These are phyloP conservation scores for Macaria liturata DNA, from an alignment of 2,888 invertebrate species.

Conservation along the genomic window DNA sequence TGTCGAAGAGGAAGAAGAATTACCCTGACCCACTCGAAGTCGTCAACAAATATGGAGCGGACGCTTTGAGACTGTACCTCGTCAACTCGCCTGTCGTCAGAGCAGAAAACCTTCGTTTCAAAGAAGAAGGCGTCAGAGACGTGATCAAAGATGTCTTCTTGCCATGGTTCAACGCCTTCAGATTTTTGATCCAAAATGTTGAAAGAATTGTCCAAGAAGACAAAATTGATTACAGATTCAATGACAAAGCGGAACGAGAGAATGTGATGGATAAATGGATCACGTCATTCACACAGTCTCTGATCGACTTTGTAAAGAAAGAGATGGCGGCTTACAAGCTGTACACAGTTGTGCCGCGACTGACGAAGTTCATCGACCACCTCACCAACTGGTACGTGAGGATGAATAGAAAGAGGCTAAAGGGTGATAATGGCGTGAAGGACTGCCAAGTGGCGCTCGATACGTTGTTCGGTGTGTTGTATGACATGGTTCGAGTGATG, in stretches of 20 bases:
- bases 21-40: conserved; percentile 98
- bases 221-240: conserved; percentile 78
- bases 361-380: conserved; percentile 98
- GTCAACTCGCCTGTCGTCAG: conserved; percentile 99
- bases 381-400: conserved; percentile 99
- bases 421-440: conserved; percentile 92
- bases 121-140: conserved; percentile 98
- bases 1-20: conserved; percentile 99
- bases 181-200: conserved; percentile 97
- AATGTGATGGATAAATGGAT: conserved; percentile 99
- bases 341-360: conserved; percentile 96
- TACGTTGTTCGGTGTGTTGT: conserved; percentile 94
- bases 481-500: conserved; percentile 95
- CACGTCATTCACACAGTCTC: conserved; percentile 96
- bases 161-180: conserved; percentile 97
- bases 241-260: conserved; percentile 75
- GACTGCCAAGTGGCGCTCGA: conserved; percentile 94
- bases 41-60: conserved; percentile 96
- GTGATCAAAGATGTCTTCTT: conserved; percentile 98
- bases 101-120: conserved; percentile 97
- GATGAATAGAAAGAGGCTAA: conserved; percentile 97
- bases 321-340: conserved; percentile 98
- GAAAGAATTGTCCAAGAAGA: conserved; percentile 90
- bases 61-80: conserved; percentile 97
- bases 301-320: conserved; percentile 92